These are phyloP conservation scores for Nibea albiflora DNA, from an alignment of 2,113 vertebrate species.

Conservation along the genomic window DNA sequence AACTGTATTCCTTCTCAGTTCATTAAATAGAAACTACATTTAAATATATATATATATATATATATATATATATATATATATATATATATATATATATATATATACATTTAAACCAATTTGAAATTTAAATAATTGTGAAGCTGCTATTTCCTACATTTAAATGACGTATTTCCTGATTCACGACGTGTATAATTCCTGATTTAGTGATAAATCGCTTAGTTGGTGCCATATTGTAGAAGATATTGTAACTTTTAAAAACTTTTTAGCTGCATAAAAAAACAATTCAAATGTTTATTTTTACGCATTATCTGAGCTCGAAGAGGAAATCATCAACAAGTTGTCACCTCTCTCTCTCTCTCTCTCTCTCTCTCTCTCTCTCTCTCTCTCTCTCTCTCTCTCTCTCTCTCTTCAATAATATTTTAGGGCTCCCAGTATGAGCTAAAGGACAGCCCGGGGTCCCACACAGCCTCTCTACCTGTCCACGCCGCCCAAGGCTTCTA, in stretches of 20 bases:
- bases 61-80: too few relatives aligned
- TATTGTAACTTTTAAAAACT: slow-evolving; percentile 1
- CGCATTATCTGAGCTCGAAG: background rate
- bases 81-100: too few relatives aligned
- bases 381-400: slow-evolving; percentile 27
- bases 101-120: background rate
- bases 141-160: background rate
- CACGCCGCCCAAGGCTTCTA: slow-evolving; percentile 95
- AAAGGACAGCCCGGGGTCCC: slow-evolving; percentile 95
- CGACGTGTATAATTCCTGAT: background rate
- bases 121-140: background rate
- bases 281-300: background rate
- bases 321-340: slow-evolving; percentile 60
- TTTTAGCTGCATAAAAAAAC: background rate
- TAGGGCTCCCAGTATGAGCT: slow-evolving; percentile 98
- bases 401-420: slow-evolving; percentile 31
- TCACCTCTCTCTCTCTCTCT: slow-evolving; percentile 40
- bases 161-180: background rate
- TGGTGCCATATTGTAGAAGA: background rate
- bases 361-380: too few relatives aligned
- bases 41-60: too few relatives aligned
- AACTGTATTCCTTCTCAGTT: background rate
- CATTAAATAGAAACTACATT: background rate
- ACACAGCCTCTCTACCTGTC: slow-evolving; percentile 92
- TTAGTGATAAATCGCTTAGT: background rate